These are phyloP conservation scores for Sylvilagus floridanus DNA, from an alignment of 2,797 vertebrate species.

Conservation along the genomic window DNA sequence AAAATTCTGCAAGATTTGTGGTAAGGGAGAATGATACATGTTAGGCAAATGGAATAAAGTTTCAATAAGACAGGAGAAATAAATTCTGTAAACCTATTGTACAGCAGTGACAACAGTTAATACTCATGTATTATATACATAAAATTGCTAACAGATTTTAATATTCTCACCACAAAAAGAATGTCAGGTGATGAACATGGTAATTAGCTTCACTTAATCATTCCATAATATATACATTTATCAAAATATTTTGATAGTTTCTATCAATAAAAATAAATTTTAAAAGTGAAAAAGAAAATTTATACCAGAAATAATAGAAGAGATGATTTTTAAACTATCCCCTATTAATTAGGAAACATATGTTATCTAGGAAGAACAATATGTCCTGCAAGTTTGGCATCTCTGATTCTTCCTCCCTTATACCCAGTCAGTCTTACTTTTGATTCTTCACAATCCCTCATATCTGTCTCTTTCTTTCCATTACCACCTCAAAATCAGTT, in stretches of 20 bases:
- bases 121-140: neutral
- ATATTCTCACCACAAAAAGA: neutral
- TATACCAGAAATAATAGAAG: neutral
- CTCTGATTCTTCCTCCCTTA: conserved; percentile 2
- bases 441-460: conserved; percentile 35
- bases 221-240: neutral
- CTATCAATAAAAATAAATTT: conserved; percentile 12
- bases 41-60: neutral
- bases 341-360: conserved; percentile 43
- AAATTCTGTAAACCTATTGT: neutral
- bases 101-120: neutral
- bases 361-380: conserved; percentile 50
- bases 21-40: neutral
- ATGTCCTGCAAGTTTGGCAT: conserved; percentile 31
- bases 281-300: conserved; percentile 65
- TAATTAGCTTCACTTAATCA: conserved; percentile 37
- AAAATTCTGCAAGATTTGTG: conserved; percentile 43
- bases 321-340: conserved; percentile 46
- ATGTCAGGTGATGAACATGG: neutral
- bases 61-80: neutral
- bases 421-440: neutral
- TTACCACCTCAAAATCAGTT: conserved; percentile 57
- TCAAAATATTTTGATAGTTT: neutral
- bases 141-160: conserved; percentile 37
- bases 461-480: conserved; percentile 35